Evolutionary conservation across 1,140 invertebrate species (phyloP).

Genomic region (Drosophila dunni): DNA sequence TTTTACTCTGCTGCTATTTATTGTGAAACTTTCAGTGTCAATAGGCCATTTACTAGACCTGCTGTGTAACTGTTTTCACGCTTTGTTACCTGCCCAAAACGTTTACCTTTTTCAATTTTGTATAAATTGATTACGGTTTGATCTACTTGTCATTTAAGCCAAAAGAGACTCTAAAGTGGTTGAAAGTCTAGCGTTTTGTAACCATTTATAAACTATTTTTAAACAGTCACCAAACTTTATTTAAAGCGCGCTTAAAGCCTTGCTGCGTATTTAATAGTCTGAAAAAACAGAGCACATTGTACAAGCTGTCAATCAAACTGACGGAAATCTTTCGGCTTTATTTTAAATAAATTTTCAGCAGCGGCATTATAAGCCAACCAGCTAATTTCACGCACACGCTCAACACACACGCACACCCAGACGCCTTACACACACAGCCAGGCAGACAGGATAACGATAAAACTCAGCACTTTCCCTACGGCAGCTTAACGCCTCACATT

Average conservation of each 20-base stretch:
- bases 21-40: slow-evolving; percentile 15
- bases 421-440: background rate
- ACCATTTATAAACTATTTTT: too few relatives aligned
- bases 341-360: slow-evolving; percentile 49
- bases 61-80: background rate
- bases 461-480: slow-evolving; percentile 21
- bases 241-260: background rate
- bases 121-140: slow-evolving; percentile 43
- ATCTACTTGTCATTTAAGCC: slow-evolving; percentile 67
- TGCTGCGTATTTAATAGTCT: background rate
- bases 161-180: background rate
- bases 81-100: slow-evolving; percentile 2
- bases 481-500: slow-evolving; percentile 64
- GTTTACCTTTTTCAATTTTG: slow-evolving; percentile 36
- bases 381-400: slow-evolving; percentile 12
- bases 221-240: too few relatives aligned
- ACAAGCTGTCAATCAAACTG: slow-evolving; percentile 46
- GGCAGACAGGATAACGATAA: slow-evolving; percentile 26
- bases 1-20: background rate
- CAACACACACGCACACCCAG: background rate
- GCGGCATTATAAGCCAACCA: slow-evolving; percentile 49
- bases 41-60: slow-evolving; percentile 58
- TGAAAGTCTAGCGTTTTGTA: too few relatives aligned
- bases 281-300: background rate
- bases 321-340: slow-evolving; percentile 47